Base-by-base conservation (phyloP, 2,113 vertebrate genomes). In the Casuarius casuarius region DNA sequence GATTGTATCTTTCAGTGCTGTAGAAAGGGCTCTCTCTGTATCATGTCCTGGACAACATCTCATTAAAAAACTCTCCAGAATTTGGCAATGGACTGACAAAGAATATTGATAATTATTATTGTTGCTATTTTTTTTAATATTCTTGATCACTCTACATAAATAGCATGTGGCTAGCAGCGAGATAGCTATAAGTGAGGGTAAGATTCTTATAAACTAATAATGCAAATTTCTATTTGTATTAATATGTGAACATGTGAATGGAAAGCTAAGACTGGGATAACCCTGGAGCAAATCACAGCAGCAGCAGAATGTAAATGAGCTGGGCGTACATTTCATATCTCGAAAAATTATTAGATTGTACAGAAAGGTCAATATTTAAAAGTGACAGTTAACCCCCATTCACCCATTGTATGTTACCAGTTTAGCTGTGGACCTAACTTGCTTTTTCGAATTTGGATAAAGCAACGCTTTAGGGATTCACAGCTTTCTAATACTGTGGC, bases 401-500 rank as follows among this genome's bases (percentile, higher is more conserved):
- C 33, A 33, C 49, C 44, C 11, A 18, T 18, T 67, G 4, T n/a
- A 56, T 15, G 12, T 68, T 71, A 20, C 12, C 17, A 21, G 25
- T 82, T 89, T 19, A 82, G 10, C 5, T 28, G 44, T 62, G 31
- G 17, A 91, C 38, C 1, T 81, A 84, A 38, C 8, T 72, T 63
- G 20, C 4, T 46, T 75, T 89, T 78, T 56, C 42, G 65, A 20
- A 40, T 42, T n/a, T 48, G 21, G 22, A 29, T 78, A 68, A 52
- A 16, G 15, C 22, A 54, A 10, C 51, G 29, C 9, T 71, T 61
- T 31, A 91, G 40, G 12, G 29, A 84, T 61, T 91, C 76, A 78
- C 42, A 82, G 68, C 28, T 95, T 92, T 94, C 56, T 92, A 66
- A 78, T 87, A 72, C 12, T 20, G 33, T 51, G 62, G n/a, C 8